Evolutionary conservation across 2,113 vertebrate species (phyloP).

Genomic region (Hippolais icterina): DNA sequence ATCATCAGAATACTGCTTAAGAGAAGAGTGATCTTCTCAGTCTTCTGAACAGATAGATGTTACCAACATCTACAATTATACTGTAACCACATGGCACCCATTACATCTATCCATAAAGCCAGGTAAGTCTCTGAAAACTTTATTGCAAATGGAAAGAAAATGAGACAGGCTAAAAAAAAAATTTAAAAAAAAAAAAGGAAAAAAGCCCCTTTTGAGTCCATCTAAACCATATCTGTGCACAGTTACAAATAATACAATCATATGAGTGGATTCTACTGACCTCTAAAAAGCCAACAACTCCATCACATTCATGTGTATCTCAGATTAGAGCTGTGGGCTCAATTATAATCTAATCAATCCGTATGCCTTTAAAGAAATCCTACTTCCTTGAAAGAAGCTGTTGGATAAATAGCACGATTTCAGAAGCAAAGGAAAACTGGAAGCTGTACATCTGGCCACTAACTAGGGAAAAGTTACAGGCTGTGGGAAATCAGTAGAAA

Average conservation of each 20-base stretch:
- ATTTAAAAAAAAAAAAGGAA: fast-evolving
- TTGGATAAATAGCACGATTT: not conserved
- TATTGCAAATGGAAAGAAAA: not conserved
- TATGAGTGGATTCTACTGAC: not conserved
- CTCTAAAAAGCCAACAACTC: not conserved
- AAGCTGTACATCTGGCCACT: not conserved
- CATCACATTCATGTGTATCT: not conserved
- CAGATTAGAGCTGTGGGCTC: not conserved
- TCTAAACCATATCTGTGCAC: not conserved
- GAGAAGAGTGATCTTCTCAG: not conserved
- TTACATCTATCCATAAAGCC: not conserved
- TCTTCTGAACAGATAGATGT: not conserved
- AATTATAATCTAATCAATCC: not conserved
- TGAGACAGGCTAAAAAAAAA: not conserved
- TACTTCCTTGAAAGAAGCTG: not conserved
- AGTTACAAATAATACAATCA: not conserved
- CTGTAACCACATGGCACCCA: not conserved
- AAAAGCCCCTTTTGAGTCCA: not conserved
- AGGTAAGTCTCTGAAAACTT: not conserved
- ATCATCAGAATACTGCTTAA: not conserved
- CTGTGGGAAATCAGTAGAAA: not conserved
- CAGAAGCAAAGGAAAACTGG: not conserved
- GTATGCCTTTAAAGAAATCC: not conserved
- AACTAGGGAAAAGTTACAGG: not conserved
- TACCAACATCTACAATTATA: not conserved